Conservation (phyloP, 1,140 invertebrate genomes). For the Tyrophagus putrescentiae region DNA sequence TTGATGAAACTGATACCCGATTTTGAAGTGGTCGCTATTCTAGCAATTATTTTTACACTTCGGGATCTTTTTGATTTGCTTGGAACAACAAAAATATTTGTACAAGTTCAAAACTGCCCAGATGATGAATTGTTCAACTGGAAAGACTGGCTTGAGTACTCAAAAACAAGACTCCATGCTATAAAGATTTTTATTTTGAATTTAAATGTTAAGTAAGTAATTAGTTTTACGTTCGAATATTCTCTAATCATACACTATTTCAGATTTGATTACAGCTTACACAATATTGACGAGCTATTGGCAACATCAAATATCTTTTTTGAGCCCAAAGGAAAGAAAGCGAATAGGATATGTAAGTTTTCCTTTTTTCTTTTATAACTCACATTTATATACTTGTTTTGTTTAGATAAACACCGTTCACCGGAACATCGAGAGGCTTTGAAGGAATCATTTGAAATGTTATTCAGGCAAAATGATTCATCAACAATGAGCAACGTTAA, state of each 20-base stretch:
- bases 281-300: background rate
- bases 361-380: too few species aligned
- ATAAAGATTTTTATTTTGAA: background rate
- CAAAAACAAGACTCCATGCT: background rate
- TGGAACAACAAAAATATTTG: background rate
- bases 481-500: too few species aligned
- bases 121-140: slow-evolving; percentile 7
- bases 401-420: background rate
- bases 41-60: background rate
- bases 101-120: background rate
- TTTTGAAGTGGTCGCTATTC: background rate
- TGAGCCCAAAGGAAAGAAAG: too few species aligned
- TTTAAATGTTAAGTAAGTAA: slow-evolving; percentile 9
- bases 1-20: background rate
- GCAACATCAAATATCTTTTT: too few species aligned
- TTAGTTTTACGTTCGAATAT: background rate
- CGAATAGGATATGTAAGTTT: too few species aligned
- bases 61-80: background rate
- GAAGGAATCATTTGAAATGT: background rate
- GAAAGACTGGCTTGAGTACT: slow-evolving; percentile 7
- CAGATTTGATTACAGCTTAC: background rate
- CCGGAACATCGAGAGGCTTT: background rate
- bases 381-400: background rate
- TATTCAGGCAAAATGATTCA: background rate
- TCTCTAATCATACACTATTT: background rate